Conservation (phyloP, 2,797 vertebrate species). For the Pipistrellus pygmaeus region DNA sequence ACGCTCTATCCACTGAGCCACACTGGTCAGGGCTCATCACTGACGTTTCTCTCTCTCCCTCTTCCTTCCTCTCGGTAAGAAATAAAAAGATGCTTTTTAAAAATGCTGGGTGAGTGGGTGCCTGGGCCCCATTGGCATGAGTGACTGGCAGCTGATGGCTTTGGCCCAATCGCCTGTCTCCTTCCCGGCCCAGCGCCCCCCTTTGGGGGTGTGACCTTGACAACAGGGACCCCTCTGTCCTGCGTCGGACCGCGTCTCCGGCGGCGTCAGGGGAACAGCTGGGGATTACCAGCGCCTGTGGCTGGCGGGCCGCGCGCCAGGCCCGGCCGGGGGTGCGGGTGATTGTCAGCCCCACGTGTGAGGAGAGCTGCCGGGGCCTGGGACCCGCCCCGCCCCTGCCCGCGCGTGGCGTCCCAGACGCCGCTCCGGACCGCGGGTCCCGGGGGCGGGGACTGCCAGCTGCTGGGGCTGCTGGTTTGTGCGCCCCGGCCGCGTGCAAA, state of each 20-base stretch:
- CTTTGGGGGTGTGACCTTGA: not conserved
- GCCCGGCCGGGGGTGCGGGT: rapidly evolving
- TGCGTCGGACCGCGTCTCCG: rapidly evolving
- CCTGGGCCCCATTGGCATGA: not conserved
- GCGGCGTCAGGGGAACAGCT: not conserved
- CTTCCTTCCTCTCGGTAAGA: no score
- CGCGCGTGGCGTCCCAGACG: no score
- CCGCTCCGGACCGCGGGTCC: not conserved
- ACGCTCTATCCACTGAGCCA: no score
- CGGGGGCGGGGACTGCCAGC: rapidly evolving
- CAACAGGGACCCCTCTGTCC: not conserved
- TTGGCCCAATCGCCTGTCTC: not conserved
- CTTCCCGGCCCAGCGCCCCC: rapidly evolving
- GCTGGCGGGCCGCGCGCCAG: not conserved
- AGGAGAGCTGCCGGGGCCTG: not conserved
- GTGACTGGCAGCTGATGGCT: not conserved
- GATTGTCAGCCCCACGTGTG: constrained; percentile 36
- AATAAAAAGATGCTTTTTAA: no score
- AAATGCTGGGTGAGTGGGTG: not conserved
- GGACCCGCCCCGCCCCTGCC: rapidly evolving
- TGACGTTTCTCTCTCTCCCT: no score
- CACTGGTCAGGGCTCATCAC: no score
- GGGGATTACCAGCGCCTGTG: constrained; percentile 3
- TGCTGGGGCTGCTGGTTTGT: not conserved
- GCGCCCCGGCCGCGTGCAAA: not conserved